phyloP scores from a whole-genome alignment of 1,140 invertebrate genomes.

The Drosophila busckii region DNA sequence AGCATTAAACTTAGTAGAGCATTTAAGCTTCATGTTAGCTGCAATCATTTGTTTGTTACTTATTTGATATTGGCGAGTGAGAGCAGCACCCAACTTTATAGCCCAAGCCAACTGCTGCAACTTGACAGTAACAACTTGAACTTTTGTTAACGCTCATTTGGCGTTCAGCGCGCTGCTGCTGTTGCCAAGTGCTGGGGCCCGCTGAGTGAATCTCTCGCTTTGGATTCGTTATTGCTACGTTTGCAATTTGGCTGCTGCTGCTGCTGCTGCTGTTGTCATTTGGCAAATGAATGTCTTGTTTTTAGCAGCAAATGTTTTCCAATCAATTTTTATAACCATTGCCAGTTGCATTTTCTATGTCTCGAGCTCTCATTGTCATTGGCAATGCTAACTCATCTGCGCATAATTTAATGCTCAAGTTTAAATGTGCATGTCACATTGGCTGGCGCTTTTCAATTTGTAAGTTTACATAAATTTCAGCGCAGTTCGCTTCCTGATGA shows the following conservation, averaged over 20 bases:
- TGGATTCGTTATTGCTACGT: slow-evolving; percentile 59
- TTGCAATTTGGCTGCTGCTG: slow-evolving; percentile 64
- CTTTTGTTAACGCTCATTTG: slow-evolving; percentile 25
- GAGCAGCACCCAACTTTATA: slow-evolving; percentile 39
- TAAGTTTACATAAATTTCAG: slow-evolving; percentile 71
- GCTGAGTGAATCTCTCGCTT: slow-evolving; percentile 33
- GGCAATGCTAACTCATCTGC: slow-evolving; percentile 78
- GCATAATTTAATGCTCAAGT: slow-evolving; percentile 74
- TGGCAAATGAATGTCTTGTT: slow-evolving; percentile 74
- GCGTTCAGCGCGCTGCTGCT: not conserved
- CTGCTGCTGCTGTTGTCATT: slow-evolving; percentile 66
- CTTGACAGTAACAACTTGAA: slow-evolving; percentile 58
- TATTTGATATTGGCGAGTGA: slow-evolving; percentile 31
- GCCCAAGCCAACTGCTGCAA: slow-evolving; percentile 20
- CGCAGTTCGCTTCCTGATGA: slow-evolving; percentile 66
- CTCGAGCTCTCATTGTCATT: slow-evolving; percentile 49
- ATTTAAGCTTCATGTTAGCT: too few relatives aligned
- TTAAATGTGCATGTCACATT: slow-evolving; percentile 71
- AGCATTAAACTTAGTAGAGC: too few relatives aligned
- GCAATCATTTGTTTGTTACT: too few relatives aligned
- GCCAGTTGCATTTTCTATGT: slow-evolving; percentile 17
- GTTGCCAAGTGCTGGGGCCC: not conserved
- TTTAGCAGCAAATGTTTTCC: slow-evolving; percentile 72
- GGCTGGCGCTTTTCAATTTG: slow-evolving; percentile 54
- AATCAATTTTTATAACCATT: slow-evolving; percentile 78